phyloP scores from a whole-genome alignment of 2,113 vertebrate genomes.

The Cephalopterus ornatus region DNA sequence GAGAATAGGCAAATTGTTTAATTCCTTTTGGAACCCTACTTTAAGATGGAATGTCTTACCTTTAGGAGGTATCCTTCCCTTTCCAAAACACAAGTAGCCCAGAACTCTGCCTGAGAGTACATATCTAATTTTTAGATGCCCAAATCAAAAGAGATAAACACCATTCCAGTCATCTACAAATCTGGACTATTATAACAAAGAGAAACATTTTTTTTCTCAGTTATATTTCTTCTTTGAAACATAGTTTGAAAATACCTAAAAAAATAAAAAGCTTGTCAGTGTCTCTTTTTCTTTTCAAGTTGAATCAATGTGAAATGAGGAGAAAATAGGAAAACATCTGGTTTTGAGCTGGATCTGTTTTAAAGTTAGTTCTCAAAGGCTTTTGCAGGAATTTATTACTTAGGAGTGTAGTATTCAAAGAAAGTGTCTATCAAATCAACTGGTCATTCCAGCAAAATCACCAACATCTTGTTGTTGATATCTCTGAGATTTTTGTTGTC shows the following conservation, averaged over 20 bases:
- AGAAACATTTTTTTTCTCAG: background rate
- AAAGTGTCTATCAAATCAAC: background rate
- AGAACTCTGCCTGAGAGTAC: background rate
- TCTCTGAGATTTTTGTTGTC: constrained; percentile 61
- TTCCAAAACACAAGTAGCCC: background rate
- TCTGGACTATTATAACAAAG: background rate
- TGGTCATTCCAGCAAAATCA: constrained; percentile 6
- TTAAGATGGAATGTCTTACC: background rate
- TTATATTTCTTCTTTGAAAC: background rate
- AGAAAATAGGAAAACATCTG: background rate
- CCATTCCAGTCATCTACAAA: background rate
- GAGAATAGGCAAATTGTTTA: background rate
- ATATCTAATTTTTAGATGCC: background rate
- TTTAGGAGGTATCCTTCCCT: background rate
- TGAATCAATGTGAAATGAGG: background rate
- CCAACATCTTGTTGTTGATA: constrained; percentile 49
- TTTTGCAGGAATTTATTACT: background rate
- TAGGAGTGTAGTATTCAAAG: background rate
- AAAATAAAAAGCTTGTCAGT: background rate
- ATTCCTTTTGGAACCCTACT: background rate
- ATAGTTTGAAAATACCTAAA: background rate
- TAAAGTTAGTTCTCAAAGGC: background rate
- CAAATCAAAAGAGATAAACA: background rate
- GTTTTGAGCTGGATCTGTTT: background rate
- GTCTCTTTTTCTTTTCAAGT: background rate